Conservation (phyloP, 2,797 vertebrate genomes). For the Sarcophilus harrisii region DNA sequence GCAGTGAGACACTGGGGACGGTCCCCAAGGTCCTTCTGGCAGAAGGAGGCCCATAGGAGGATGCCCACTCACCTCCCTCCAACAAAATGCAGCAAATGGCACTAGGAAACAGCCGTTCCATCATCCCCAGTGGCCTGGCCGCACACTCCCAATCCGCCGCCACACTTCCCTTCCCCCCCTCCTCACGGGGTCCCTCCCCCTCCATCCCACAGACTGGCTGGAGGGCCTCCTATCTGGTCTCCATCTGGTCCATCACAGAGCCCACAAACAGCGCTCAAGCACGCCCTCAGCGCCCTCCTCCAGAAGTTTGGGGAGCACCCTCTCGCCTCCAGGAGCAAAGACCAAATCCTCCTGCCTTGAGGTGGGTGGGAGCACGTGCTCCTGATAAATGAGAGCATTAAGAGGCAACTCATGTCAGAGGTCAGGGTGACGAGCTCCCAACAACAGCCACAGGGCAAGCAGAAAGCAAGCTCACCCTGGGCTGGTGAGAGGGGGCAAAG, state of each 20-base stretch:
- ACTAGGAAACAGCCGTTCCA: too few species aligned
- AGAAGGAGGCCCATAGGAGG: slow-evolving; percentile 25
- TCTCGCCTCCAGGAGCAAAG: background rate
- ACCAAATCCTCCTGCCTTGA: background rate
- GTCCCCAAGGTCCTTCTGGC: slow-evolving; percentile 72
- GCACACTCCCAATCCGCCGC: background rate
- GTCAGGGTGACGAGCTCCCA: too few species aligned
- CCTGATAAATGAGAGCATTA: too few species aligned
- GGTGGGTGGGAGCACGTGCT: background rate
- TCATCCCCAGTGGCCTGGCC: too few species aligned
- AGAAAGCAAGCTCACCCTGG: too few species aligned
- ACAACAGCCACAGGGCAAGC: too few species aligned
- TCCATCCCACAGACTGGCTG: background rate
- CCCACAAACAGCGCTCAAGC: background rate
- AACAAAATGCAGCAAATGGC: background rate
- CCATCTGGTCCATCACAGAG: background rate
- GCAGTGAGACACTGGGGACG: slow-evolving; percentile 62
- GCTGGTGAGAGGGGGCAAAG: too few species aligned
- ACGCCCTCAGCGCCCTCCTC: background rate
- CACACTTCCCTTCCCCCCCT: background rate
- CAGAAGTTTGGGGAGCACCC: background rate
- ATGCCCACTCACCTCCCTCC: background rate
- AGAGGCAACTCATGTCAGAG: too few species aligned
- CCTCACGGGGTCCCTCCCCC: background rate
- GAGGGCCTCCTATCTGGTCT: background rate